Conservation (phyloP, 2,113 vertebrate species). For the Cheilinus undulatus region DNA sequence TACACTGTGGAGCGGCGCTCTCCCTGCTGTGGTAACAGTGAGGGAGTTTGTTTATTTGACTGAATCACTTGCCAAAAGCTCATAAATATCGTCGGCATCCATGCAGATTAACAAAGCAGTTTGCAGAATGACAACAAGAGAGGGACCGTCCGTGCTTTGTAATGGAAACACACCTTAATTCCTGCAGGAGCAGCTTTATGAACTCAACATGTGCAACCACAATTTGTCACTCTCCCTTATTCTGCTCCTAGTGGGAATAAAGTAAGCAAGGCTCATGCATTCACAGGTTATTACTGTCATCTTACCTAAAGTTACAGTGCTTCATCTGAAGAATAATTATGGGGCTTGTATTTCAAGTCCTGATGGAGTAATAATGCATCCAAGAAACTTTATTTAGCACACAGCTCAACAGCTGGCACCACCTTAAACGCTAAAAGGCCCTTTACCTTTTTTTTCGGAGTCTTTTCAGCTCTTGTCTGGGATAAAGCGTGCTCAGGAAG, state of each 20-base stretch:
- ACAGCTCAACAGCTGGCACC: constrained; percentile 15
- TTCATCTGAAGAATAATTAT: constrained; percentile 48
- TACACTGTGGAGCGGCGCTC: constrained; percentile 19
- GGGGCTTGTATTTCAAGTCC: constrained; percentile 44
- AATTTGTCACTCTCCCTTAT: constrained; percentile 28
- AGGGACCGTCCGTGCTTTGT: constrained; percentile 21
- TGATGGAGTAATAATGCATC: constrained; percentile 47
- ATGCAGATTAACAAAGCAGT: constrained; percentile 42
- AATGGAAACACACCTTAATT: constrained; percentile 42
- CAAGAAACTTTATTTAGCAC: constrained; percentile 57
- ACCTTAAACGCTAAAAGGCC: constrained; percentile 41
- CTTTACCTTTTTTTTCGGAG: constrained; percentile 34
- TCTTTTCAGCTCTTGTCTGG: constrained; percentile 66
- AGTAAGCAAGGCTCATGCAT: constrained; percentile 20
- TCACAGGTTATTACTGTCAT: constrained; percentile 58
- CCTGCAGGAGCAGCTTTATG: constrained; percentile 1
- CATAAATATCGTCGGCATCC: constrained; percentile 62
- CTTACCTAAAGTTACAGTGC: constrained; percentile 34
- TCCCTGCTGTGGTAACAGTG: constrained; percentile 66
- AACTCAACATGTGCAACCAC: constrained; percentile 11
- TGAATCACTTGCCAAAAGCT: constrained; percentile 54
- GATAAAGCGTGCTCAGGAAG: constrained; percentile 49
- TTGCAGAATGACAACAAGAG: constrained; percentile 16
- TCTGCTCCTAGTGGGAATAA: not conserved
- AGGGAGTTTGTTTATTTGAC: constrained; percentile 62